Base-by-base conservation (phyloP, 2,113 vertebrate genomes). In the Nycticryphes semicollaris region DNA sequence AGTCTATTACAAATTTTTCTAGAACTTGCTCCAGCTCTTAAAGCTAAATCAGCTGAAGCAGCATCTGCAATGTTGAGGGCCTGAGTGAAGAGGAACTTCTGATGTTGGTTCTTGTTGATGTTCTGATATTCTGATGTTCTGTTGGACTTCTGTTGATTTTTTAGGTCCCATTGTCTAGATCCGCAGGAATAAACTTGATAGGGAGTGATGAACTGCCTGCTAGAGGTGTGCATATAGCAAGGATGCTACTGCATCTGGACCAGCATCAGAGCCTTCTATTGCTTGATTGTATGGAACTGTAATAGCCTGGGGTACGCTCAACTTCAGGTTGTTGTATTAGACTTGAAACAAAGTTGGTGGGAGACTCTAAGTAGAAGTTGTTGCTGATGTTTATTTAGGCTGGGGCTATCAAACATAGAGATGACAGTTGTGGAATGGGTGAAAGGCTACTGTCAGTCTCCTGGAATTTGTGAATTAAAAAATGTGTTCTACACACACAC, bases 151-250 rank as follows among this genome's bases (percentile, higher is more conserved):
- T 7, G 14, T 14, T 45, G 43, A 15, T 45, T 51, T 27, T 56
- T 30, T 43, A 15, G 45, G 35, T 80, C 33, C 35, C 0, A 0
- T 24, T 30, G 24, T 22, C 7, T 12, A 19, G 39, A 35, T 43
- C 10, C 62, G 33, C 41, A 69, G 83, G 57, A 50, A 14, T 39
- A 22, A 62, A 62, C 79, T 51, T 25, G n/a, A 19, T 10, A 7
- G 10, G 53, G 54, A n/a, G 12, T 10, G 43, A 51, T 64, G 45
- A 76, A 59, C 78, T 89, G 63, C 43, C 62, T 76, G 35, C 48
- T 45, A 0, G 21, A 63, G 63, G 33, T 51, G 33, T 51, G 45
- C 1, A 0, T 27, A 3, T 22, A 39, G 22, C 3, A 12, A 39
- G 10, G 57, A 5, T 57, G 69, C 16, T 63, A 4, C 33, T 56